A percentile compares a stretch with the other conserved stretches of the same genome.
phyloP scores from a whole-genome alignment of 2,113 vertebrate species.

The Colinus virginianus region DNA sequence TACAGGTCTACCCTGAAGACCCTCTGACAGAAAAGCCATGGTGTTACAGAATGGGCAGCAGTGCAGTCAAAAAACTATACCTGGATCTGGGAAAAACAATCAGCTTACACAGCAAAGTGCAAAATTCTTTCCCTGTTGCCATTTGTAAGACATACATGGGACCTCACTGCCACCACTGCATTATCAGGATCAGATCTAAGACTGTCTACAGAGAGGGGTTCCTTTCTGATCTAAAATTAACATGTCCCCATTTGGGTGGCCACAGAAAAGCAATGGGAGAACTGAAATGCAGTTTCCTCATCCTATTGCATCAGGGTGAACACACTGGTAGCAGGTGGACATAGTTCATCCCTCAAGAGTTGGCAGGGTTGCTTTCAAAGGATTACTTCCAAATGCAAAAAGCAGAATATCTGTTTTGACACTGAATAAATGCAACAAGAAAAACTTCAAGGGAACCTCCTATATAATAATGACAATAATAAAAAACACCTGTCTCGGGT shows the following conservation, averaged over 20 bases:
- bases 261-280: neutral
- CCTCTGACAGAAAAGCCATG: neutral
- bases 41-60: neutral
- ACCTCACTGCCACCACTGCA: fast-evolving
- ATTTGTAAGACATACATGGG: fast-evolving
- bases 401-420: neutral
- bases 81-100: neutral
- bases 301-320: neutral
- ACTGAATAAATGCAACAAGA: neutral
- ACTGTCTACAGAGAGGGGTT: neutral
- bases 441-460: neutral
- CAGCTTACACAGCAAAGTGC: neutral
- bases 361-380: neutral
- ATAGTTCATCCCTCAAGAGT: neutral
- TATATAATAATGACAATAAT: neutral
- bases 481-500: neutral
- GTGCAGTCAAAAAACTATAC: neutral
- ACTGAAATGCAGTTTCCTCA: fast-evolving
- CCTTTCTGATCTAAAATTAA: neutral
- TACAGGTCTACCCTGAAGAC: neutral
- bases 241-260: neutral
- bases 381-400: neutral
- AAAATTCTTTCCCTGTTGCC: neutral
- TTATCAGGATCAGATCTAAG: fast-evolving
- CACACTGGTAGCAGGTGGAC: neutral